Evolutionary conservation across 2,797 vertebrate species (phyloP).

Genomic region (Myotis daubentonii): DNA sequence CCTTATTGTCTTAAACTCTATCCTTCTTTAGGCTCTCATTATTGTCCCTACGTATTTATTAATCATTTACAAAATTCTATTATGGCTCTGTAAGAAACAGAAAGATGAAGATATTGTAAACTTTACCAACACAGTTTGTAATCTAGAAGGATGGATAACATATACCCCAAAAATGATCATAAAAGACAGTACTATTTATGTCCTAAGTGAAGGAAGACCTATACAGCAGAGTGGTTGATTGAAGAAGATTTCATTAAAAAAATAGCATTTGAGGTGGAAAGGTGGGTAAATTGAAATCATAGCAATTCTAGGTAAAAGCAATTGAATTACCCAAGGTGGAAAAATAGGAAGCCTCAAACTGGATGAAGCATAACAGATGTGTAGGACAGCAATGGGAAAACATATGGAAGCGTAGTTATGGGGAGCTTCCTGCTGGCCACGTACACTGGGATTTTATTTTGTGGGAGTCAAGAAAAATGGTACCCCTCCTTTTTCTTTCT

Average conservation of each 20-base stretch:
- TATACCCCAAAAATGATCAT: background rate
- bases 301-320: background rate
- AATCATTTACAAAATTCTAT: background rate
- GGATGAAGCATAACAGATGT: background rate
- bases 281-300: background rate
- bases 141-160: background rate
- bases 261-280: background rate
- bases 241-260: background rate
- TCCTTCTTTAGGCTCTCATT: background rate
- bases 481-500: background rate
- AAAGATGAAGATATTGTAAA: background rate
- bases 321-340: background rate
- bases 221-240: background rate
- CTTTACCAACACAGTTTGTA: background rate
- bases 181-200: background rate
- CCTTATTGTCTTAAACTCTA: background rate
- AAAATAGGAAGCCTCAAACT: background rate
- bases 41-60: background rate
- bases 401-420: background rate
- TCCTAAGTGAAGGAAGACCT: background rate
- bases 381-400: background rate
- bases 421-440: background rate
- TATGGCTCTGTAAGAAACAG: background rate
- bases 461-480: background rate
- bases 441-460: background rate